A percentile compares a stretch with the other conserved stretches of the same genome.
Conservation (phyloP, 2,797 vertebrate genomes). For the Otus scops region DNA sequence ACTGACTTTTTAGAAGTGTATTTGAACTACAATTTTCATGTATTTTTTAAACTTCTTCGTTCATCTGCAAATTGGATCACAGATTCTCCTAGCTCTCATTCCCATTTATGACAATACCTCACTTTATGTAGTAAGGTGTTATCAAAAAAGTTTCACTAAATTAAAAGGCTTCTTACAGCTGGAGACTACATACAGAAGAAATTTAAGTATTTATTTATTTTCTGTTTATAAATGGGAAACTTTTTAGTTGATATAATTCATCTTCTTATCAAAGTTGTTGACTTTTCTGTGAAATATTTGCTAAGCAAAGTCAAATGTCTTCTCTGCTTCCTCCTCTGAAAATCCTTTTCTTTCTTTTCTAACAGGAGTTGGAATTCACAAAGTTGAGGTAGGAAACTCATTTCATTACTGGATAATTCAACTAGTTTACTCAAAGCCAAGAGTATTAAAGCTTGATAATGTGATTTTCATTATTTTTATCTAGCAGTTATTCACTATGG, state of each 20-base stretch:
- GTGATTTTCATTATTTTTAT: neutral
- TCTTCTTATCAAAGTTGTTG: neutral
- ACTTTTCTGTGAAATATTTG: neutral
- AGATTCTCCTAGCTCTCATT: neutral
- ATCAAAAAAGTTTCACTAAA: neutral
- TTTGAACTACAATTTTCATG: neutral
- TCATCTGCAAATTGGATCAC: neutral
- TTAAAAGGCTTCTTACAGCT: neutral
- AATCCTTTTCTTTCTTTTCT: neutral
- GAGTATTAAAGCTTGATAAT: neutral
- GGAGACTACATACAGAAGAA: neutral
- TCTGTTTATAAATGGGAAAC: accelerated
- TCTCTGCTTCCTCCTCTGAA: neutral
- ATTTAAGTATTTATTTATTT: neutral
- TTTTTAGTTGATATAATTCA: neutral
- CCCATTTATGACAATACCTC: neutral
- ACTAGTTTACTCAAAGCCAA: neutral
- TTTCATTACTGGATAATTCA: neutral
- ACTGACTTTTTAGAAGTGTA: neutral
- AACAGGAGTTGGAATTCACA: constrained; percentile 54
- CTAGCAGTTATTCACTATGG: neutral
- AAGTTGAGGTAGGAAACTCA: constrained; percentile 64
- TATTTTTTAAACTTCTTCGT: neutral
- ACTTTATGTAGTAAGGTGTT: neutral
- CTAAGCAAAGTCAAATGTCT: neutral